These are phyloP conservation scores for Apomyelois bistriatella DNA, from an alignment of 2,888 invertebrate genomes.

Conservation along the genomic window DNA sequence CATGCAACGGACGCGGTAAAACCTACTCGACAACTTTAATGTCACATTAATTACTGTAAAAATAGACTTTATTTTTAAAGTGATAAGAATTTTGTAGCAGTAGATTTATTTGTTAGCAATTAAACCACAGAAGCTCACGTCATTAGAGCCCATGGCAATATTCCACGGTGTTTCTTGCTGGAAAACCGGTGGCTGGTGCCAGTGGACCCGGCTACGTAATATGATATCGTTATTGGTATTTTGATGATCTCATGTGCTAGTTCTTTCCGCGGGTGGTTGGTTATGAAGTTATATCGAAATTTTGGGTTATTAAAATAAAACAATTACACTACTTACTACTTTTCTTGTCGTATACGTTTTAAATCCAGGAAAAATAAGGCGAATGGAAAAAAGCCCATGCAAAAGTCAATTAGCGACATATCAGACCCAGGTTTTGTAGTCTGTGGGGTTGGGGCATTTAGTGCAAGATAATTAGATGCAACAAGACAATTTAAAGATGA, in stretches of 20 bases:
- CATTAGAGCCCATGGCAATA: constrained; percentile 76
- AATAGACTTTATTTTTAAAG: constrained; percentile 23
- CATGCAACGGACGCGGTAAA: constrained; percentile 58
- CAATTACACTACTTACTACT: too few relatives aligned
- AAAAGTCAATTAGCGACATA: too few relatives aligned
- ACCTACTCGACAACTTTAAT: constrained; percentile 34
- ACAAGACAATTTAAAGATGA: too few relatives aligned
- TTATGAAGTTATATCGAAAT: background rate
- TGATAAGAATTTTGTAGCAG: constrained; percentile 21
- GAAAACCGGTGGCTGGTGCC: constrained; percentile 24
- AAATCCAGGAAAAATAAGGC: too few relatives aligned
- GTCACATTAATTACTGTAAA: constrained; percentile 5
- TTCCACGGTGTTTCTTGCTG: constrained; percentile 74
- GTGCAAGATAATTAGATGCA: too few relatives aligned
- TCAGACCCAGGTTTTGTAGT: too few relatives aligned
- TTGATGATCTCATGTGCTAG: constrained; percentile 47
- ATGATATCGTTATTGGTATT: constrained; percentile 63
- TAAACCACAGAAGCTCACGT: constrained; percentile 74
- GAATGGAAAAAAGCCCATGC: too few relatives aligned
- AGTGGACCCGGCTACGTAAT: constrained; percentile 44
- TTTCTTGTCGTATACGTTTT: too few relatives aligned
- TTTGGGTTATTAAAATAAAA: too few relatives aligned
- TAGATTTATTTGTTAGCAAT: constrained; percentile 61
- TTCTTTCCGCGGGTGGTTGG: background rate
- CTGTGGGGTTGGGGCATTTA: too few relatives aligned